These are phyloP conservation scores for Argentina silus DNA, from an alignment of 2,797 vertebrate genomes.

Conservation along the genomic window DNA sequence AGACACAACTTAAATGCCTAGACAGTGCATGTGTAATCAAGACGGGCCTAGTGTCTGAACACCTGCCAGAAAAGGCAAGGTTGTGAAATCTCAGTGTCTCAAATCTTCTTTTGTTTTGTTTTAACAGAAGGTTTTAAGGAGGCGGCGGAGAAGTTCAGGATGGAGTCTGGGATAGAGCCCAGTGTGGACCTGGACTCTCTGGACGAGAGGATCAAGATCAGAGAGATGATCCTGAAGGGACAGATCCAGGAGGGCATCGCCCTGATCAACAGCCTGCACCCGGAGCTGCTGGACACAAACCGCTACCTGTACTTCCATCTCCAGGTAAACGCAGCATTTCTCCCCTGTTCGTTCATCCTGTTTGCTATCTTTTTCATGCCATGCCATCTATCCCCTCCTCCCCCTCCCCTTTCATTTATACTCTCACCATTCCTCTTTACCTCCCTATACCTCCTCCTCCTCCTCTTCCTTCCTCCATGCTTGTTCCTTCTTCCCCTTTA, in stretches of 20 bases:
- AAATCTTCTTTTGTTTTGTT: conserved; percentile 9
- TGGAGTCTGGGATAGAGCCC: conserved; percentile 98
- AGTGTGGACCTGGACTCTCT: conserved; percentile 95
- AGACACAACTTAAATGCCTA: no score
- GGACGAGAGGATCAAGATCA: conserved; percentile 97
- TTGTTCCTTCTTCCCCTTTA: neutral
- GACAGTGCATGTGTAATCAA: no score
- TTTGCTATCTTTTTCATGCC: no score
- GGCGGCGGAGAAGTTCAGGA: conserved; percentile 96
- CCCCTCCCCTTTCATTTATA: no score
- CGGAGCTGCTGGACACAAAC: conserved; percentile 95
- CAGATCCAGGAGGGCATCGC: conserved; percentile 98
- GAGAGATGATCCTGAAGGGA: conserved; percentile 97
- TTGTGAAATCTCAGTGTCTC: no score
- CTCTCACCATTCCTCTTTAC: no score
- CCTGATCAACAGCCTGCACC: conserved; percentile 95
- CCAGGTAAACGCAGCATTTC: conserved; percentile 78
- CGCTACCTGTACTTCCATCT: conserved; percentile 97
- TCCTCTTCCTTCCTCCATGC: no score
- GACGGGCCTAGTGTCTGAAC: no score
- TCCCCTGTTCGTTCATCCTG: no score
- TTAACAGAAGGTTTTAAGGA: conserved; percentile 96
- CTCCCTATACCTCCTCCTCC: no score
- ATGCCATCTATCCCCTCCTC: neutral
- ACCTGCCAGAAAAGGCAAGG: no score